Evolutionary conservation across 2,113 vertebrate species (phyloP).

Genomic region (Bostrychus sinensis): DNA sequence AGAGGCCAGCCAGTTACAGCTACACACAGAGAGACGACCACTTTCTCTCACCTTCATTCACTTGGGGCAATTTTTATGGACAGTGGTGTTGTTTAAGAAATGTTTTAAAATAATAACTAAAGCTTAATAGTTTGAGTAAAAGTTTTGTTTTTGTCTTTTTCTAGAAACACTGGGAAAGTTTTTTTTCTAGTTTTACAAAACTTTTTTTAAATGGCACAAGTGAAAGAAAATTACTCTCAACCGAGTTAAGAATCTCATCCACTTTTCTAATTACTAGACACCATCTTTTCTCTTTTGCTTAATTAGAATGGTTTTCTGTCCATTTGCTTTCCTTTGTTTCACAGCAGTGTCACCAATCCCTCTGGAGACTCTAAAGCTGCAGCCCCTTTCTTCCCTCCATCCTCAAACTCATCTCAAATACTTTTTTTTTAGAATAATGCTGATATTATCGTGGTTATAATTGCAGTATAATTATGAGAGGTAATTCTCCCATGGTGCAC

Average conservation of each 20-base stretch:
- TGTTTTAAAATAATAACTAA: too few relatives aligned
- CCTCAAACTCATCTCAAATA: conserved; percentile 71
- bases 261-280: conserved; percentile 74
- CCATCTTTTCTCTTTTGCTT: conserved; percentile 69
- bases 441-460: conserved; percentile 76
- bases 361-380: conserved; percentile 70
- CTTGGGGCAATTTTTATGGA: too few relatives aligned
- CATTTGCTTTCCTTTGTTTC: conserved; percentile 72
- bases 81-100: too few relatives aligned
- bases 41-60: too few relatives aligned
- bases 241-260: conserved; percentile 71
- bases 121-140: too few relatives aligned
- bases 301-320: conserved; percentile 75
- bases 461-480: conserved; percentile 79
- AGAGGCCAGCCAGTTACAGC: too few relatives aligned
- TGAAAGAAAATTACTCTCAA: conserved; percentile 48
- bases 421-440: conserved; percentile 69
- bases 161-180: conserved; percentile 29
- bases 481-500: conserved; percentile 70
- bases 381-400: conserved; percentile 45
- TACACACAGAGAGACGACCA: too few relatives aligned
- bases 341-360: conserved; percentile 68
- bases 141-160: not conserved
- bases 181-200: conserved; percentile 18
- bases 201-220: conserved; percentile 44